Percentiles rank a stretch among this genome's conserved stretches.
phyloP scores from a whole-genome alignment of 2,888 invertebrate genomes.

The Andrena bucephala region DNA sequence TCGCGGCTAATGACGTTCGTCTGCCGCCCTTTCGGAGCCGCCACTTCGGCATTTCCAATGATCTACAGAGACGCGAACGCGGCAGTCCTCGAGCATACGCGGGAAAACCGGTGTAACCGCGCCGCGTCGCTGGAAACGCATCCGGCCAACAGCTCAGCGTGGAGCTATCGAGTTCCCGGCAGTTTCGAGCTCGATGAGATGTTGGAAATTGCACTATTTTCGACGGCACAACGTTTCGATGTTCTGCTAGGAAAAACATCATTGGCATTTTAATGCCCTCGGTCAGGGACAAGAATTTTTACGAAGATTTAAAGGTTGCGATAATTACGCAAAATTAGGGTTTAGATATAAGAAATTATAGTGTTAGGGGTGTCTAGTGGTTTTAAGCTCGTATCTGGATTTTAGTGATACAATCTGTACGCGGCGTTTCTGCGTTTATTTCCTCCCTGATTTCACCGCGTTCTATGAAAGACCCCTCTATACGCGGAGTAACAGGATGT shows the following conservation, averaged over 20 bases:
- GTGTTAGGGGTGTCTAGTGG: neutral
- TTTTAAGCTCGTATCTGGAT: conserved; percentile 3
- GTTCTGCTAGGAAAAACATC: neutral
- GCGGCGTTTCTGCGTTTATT: conserved; percentile 31
- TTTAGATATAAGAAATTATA: no score
- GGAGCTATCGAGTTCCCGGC: conserved; percentile 29
- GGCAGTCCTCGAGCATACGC: conserved; percentile 41
- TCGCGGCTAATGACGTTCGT: conserved; percentile 75
- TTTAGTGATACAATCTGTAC: conserved; percentile 41
- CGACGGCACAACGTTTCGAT: neutral
- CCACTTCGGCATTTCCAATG: conserved; percentile 50
- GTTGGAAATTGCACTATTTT: conserved; percentile 11
- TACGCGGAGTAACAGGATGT: conserved; percentile 46
- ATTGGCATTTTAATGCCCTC: neutral
- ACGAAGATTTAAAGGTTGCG: neutral
- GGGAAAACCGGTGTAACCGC: conserved; percentile 37
- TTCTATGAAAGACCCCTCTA: conserved; percentile 36
- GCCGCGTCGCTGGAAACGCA: conserved; percentile 27
- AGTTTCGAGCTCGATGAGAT: conserved; percentile 37
- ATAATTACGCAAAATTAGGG: no score
- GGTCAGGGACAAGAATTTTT: neutral
- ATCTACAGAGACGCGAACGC: conserved; percentile 34
- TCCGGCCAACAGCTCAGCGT: conserved; percentile 11
- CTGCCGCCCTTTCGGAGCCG: conserved; percentile 49
- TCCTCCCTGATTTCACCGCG: conserved; percentile 46